Percentiles rank a stretch among this genome's conserved stretches.
These are phyloP conservation scores for Plebejus anna DNA, from an alignment of 2,888 invertebrate species.

Conservation along the genomic window DNA sequence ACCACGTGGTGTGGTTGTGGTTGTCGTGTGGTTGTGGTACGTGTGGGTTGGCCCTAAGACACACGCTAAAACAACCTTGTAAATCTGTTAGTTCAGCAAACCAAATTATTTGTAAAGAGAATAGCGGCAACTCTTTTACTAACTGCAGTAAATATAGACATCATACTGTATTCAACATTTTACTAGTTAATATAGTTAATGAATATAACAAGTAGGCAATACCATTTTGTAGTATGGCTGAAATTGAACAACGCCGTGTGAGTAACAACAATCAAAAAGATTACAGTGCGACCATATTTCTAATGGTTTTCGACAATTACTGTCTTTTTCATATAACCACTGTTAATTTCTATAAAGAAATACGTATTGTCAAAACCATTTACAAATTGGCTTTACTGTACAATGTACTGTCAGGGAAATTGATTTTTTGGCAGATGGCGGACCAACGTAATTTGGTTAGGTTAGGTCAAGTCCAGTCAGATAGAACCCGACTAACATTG, in stretches of 20 bases:
- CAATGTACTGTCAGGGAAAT: neutral
- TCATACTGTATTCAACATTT: conserved; percentile 8
- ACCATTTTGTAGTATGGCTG: conserved; percentile 14
- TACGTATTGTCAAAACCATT: neutral
- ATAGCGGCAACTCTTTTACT: neutral
- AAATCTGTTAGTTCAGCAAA: no score
- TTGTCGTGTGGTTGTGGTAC: no score
- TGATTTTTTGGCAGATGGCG: neutral
- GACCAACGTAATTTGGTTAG: neutral
- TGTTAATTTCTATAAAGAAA: neutral
- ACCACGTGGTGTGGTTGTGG: no score
- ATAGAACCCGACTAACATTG: neutral
- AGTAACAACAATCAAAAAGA: conserved; percentile 18
- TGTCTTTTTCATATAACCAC: neutral
- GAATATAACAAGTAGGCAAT: conserved; percentile 23
- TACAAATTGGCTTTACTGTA: neutral
- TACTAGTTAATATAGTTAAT: conserved; percentile 3
- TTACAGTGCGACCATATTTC: neutral
- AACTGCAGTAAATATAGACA: neutral
- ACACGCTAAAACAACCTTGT: no score
- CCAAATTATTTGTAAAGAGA: no score
- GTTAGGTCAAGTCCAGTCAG: neutral
- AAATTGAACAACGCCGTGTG: conserved; percentile 2
- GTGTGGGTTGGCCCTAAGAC: no score
- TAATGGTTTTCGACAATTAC: neutral